These are phyloP conservation scores for Elgonia sp. DNA, from an alignment of 2,888 invertebrate species.

Conservation along the genomic window DNA sequence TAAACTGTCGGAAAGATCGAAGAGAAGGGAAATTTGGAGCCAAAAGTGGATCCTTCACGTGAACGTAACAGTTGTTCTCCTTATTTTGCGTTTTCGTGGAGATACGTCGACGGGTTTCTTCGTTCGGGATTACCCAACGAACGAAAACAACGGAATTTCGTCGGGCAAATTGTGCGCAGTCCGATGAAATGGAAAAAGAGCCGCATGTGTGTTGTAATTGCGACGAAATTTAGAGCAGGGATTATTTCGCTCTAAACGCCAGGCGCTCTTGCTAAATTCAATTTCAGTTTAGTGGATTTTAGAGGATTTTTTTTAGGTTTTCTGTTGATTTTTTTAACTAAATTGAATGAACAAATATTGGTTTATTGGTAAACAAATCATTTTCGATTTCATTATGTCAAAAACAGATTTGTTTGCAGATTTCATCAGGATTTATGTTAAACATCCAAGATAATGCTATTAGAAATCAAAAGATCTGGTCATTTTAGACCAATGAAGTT, in stretches of 20 bases:
- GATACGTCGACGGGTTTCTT: slow-evolving; percentile 46
- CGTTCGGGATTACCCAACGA: neutral
- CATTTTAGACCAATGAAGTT: too few relatives aligned
- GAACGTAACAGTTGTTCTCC: slow-evolving; percentile 68
- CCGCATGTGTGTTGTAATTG: slow-evolving; percentile 67
- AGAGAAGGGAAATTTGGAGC: slow-evolving; percentile 10
- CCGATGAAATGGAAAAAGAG: slow-evolving; percentile 62
- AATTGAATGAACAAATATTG: too few relatives aligned
- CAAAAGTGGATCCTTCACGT: slow-evolving; percentile 64
- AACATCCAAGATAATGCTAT: too few relatives aligned
- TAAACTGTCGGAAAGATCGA: neutral
- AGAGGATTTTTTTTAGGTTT: slow-evolving; percentile 8
- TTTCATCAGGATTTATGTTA: too few relatives aligned
- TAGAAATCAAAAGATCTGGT: too few relatives aligned
- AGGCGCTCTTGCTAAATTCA: slow-evolving; percentile 33
- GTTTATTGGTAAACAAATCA: too few relatives aligned
- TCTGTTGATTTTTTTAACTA: neutral
- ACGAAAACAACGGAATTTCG: slow-evolving; percentile 50
- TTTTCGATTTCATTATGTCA: too few relatives aligned
- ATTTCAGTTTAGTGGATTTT: slow-evolving; percentile 33
- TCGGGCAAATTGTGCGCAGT: slow-evolving; percentile 53
- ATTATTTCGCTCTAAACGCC: slow-evolving; percentile 55
- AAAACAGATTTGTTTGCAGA: too few relatives aligned
- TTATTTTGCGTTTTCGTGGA: slow-evolving; percentile 59
- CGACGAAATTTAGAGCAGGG: slow-evolving; percentile 39